Conservation (phyloP, 2,797 vertebrate species). For the Megaceryle alcyon region DNA sequence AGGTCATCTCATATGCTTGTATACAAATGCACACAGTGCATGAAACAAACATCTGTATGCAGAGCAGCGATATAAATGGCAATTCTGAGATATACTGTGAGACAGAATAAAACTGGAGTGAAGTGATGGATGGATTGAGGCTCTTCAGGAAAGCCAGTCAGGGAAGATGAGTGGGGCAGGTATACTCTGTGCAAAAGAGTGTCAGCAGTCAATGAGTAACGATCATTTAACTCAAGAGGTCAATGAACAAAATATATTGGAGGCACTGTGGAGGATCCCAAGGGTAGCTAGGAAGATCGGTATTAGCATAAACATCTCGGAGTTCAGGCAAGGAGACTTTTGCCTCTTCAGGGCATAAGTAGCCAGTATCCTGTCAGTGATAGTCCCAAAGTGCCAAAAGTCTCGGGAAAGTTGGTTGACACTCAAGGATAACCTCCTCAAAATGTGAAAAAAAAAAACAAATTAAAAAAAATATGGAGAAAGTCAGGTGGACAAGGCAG, state of each 20-base stretch:
- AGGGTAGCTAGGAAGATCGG: background rate
- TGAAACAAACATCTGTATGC: background rate
- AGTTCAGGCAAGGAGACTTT: background rate
- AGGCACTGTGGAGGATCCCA: background rate
- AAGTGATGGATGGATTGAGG: background rate
- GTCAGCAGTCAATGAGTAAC: background rate
- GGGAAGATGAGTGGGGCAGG: background rate
- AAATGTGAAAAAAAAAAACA: background rate
- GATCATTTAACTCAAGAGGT: background rate
- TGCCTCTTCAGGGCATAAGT: background rate
- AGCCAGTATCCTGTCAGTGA: background rate
- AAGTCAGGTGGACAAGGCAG: background rate
- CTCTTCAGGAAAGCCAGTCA: background rate
- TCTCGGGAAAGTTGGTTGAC: background rate
- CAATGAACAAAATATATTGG: background rate
- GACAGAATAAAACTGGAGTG: background rate
- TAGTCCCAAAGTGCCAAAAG: background rate
- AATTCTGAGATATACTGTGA: background rate
- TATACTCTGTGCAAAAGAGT: background rate
- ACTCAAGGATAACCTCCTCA: background rate
- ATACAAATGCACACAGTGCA: background rate
- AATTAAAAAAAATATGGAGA: background rate
- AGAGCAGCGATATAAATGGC: background rate
- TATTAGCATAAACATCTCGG: background rate
- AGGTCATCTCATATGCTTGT: background rate